A percentile compares a stretch with the other conserved stretches of the same genome.
Evolutionary conservation across 2,113 vertebrate genomes (phyloP).

Genomic region (Panthera leo): DNA sequence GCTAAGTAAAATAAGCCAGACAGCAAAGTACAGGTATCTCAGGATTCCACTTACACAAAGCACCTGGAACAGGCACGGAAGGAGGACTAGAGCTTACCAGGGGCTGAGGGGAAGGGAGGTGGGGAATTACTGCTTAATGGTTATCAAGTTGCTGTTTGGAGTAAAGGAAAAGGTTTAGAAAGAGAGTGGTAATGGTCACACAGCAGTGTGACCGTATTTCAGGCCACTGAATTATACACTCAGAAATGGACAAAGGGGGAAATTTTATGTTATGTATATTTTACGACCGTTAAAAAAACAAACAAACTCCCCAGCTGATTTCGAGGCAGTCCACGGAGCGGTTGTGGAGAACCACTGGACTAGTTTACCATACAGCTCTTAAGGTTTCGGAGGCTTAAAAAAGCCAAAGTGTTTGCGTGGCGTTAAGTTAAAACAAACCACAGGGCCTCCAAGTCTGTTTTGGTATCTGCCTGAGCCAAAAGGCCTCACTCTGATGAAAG

Average conservation of each 20-base stretch:
- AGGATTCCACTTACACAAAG: background rate
- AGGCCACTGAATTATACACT: background rate
- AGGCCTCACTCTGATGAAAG: background rate
- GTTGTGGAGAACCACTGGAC: background rate
- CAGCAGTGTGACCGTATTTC: background rate
- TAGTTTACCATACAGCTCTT: background rate
- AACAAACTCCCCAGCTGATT: background rate
- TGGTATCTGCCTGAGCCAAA: background rate
- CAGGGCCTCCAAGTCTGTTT: background rate
- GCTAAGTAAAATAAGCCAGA: background rate
- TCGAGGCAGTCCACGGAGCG: background rate
- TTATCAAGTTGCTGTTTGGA: background rate
- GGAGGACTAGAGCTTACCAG: background rate
- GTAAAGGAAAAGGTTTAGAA: background rate
- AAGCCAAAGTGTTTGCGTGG: background rate
- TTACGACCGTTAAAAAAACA: background rate
- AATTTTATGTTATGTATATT: background rate
- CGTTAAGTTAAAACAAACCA: background rate
- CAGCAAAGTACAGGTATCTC: background rate
- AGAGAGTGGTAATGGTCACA: background rate
- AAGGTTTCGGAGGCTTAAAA: background rate
- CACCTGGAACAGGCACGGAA: background rate
- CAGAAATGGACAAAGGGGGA: background rate
- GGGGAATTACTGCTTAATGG: background rate
- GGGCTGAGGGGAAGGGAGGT: accelerated